Evolutionary conservation across 64 coral and sea anemone species (phyloP).

Genomic region (Anthopleura sola): DNA sequence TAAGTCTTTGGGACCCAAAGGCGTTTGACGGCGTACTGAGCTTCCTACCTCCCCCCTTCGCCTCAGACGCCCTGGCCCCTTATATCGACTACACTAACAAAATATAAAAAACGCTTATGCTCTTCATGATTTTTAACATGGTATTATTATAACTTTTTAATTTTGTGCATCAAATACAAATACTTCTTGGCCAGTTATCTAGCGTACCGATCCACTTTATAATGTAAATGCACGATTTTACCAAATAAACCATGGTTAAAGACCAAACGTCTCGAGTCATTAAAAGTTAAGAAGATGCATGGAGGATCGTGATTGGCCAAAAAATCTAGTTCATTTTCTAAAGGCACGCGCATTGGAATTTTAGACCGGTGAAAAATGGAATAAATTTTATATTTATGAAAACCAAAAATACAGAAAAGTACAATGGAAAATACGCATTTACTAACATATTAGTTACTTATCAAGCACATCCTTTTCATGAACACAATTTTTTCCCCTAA

Average conservation of each 20-base stretch:
- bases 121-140: background rate
- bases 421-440: background rate
- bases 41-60: background rate
- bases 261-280: background rate
- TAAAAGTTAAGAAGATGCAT: background rate
- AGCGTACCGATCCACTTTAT: background rate
- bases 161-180: background rate
- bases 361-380: background rate
- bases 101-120: background rate
- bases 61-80: background rate
- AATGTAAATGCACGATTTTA: background rate
- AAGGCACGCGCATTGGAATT: background rate
- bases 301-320: background rate
- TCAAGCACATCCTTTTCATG: background rate
- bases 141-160: background rate
- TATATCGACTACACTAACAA: background rate
- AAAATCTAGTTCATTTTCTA: background rate
- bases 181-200: background rate
- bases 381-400: background rate
- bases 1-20: background rate
- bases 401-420: slow-evolving; percentile 7
- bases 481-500: background rate
- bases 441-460: background rate
- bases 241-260: background rate
- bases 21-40: background rate